phyloP scores from a whole-genome alignment of 1,140 invertebrate genomes.

The Neodiprion lecontei region DNA sequence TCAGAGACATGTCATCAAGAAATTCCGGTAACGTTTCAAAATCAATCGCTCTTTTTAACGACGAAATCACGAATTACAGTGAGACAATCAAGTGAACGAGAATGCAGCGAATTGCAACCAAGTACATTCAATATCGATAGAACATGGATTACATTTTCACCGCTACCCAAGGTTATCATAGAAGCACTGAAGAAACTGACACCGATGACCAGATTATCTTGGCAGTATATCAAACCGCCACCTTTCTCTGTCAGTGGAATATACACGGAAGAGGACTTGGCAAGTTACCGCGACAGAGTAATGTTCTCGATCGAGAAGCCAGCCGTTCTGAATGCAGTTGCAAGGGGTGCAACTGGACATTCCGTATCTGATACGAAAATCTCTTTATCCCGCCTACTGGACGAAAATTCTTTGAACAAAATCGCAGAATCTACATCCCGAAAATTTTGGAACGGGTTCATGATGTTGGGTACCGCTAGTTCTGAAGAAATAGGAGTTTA shows the following conservation, averaged over 20 bases:
- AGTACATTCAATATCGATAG: no score
- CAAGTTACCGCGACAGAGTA: not conserved
- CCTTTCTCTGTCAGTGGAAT: conserved; percentile 1
- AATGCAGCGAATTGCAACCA: no score
- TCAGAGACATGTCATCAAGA: no score
- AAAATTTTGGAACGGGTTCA: conserved; percentile 21
- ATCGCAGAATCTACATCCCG: conserved; percentile 19
- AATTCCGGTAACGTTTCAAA: no score
- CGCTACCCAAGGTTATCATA: no score
- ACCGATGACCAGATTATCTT: no score
- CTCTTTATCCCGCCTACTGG: conserved; percentile 19
- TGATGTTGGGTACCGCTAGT: conserved; percentile 15
- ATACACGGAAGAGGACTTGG: conserved; percentile 12
- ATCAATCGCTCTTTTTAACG: no score
- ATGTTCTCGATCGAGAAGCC: conserved; percentile 24
- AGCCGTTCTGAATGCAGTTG: conserved; percentile 19
- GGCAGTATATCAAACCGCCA: no score
- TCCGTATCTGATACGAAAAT: not conserved
- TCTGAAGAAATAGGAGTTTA: conserved; percentile 24
- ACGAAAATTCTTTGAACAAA: conserved; percentile 19
- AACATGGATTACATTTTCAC: no score
- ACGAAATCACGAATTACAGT: no score
- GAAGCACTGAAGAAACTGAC: no score
- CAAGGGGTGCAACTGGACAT: conserved; percentile 18
- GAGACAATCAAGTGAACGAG: no score